Conservation (phyloP, 1,140 invertebrate species). For the Lamellibrachia luymesi region DNA sequence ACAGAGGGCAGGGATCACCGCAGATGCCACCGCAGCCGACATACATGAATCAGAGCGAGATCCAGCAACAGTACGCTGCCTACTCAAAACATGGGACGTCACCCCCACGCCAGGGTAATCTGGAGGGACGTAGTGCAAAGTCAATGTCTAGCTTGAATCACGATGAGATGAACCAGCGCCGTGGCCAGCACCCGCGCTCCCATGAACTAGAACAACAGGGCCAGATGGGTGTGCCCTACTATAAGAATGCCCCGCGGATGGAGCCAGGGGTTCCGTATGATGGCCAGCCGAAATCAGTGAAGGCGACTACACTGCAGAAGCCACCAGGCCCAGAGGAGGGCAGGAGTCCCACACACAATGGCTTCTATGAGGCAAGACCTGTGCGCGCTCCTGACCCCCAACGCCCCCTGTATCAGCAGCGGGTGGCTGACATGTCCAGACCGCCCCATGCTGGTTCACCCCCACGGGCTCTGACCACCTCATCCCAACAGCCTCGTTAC, state of each 20-base stretch:
- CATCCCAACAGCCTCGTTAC: not conserved
- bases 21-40: not conserved
- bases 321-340: not conserved
- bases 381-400: not conserved
- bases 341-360: not conserved
- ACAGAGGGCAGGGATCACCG: not conserved
- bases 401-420: not conserved
- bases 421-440: not conserved
- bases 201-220: not conserved
- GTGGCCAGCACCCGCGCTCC: not conserved
- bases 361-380: not conserved
- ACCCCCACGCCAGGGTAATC: not conserved
- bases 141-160: not conserved
- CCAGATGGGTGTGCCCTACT: not conserved
- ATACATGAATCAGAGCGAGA: slow-evolving; percentile 8
- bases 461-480: not conserved
- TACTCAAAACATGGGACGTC: not conserved
- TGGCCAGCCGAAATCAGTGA: not conserved
- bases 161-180: not conserved
- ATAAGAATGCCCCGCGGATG: not conserved
- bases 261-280: not conserved
- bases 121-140: not conserved
- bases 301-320: not conserved
- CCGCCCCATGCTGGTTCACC: not conserved
- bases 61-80: not conserved